Conservation (phyloP, 1,140 invertebrate genomes). For the Drosophila auraria region DNA sequence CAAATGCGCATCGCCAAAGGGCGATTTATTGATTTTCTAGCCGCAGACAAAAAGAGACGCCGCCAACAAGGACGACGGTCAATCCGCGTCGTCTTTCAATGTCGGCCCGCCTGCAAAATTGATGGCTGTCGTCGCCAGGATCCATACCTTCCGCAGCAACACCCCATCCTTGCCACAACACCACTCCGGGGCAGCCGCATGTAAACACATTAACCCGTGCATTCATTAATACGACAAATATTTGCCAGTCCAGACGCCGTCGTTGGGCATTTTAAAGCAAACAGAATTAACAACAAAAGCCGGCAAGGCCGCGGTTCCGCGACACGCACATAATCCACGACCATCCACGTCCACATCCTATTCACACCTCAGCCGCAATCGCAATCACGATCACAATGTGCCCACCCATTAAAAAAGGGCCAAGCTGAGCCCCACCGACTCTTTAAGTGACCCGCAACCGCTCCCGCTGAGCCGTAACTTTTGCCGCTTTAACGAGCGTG, state of each 20-base stretch:
- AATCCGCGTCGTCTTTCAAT: conserved; percentile 52
- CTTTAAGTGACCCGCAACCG: conserved; percentile 13
- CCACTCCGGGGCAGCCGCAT: conserved; percentile 32
- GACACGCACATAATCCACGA: conserved; percentile 46
- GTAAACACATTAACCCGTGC: conserved; percentile 82
- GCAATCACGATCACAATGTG: conserved; percentile 44
- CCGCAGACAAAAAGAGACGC: conserved; percentile 27
- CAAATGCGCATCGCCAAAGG: conserved; percentile 27
- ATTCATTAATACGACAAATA: conserved; percentile 81
- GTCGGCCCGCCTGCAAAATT: conserved; percentile 54
- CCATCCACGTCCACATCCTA: neutral
- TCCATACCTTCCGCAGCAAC: conserved; percentile 3
- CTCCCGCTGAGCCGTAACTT: conserved; percentile 47
- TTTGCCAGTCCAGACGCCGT: conserved; percentile 62
- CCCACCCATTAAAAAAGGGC: conserved; percentile 47
- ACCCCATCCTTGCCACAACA: neutral
- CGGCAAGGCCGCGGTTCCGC: conserved; percentile 54
- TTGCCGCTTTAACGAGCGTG: conserved; percentile 50
- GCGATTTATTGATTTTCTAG: conserved; percentile 62
- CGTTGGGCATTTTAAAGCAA: conserved; percentile 73
- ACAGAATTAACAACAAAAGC: conserved; percentile 83
- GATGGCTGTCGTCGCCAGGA: conserved; percentile 48
- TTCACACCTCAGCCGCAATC: conserved; percentile 26
- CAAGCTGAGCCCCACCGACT: conserved; percentile 10
- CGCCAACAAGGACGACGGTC: conserved; percentile 1